Evolutionary conservation across 2,888 invertebrate genomes (phyloP).

Genomic region (Ctenicera cuprea): DNA sequence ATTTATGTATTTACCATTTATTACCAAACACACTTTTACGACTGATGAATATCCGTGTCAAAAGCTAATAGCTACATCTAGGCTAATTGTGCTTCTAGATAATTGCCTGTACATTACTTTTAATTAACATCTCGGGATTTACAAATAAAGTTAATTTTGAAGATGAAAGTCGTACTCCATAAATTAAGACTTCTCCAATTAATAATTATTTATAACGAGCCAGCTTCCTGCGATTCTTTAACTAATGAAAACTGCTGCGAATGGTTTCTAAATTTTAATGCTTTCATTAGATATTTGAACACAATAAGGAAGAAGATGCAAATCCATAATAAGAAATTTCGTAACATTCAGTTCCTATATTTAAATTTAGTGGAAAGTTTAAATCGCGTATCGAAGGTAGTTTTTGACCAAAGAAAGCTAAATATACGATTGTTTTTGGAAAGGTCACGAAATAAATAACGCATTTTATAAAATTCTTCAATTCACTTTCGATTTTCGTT

Average conservation of each 20-base stretch:
- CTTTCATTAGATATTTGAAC: slow-evolving; percentile 19
- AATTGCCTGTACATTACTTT: slow-evolving; percentile 15
- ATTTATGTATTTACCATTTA: not conserved
- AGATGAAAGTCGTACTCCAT: slow-evolving; percentile 25
- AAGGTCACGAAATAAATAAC: not conserved
- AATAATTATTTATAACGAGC: too few relatives aligned
- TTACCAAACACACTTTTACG: slow-evolving; percentile 11
- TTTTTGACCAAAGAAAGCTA: not conserved
- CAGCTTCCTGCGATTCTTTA: not conserved
- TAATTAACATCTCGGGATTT: slow-evolving; percentile 14
- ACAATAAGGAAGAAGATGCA: slow-evolving; percentile 28
- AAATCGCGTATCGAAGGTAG: not conserved
- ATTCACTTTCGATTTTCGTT: slow-evolving; percentile 5
- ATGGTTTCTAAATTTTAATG: slow-evolving; percentile 1
- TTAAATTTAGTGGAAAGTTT: slow-evolving; percentile 9
- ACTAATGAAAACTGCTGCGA: not conserved
- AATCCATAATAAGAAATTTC: slow-evolving; percentile 20
- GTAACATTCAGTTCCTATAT: slow-evolving; percentile 16
- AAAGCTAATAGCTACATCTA: slow-evolving; percentile 30
- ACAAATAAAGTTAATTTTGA: slow-evolving; percentile 5
- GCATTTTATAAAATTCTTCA: not conserved
- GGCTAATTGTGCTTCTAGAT: slow-evolving; percentile 26
- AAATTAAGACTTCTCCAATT: slow-evolving; percentile 16
- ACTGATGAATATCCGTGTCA: slow-evolving; percentile 38
- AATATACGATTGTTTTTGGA: not conserved